Percentiles rank a stretch among this genome's conserved stretches.
Evolutionary conservation across 2,888 invertebrate species (phyloP).

Genomic region (Orchestes rusci): DNA sequence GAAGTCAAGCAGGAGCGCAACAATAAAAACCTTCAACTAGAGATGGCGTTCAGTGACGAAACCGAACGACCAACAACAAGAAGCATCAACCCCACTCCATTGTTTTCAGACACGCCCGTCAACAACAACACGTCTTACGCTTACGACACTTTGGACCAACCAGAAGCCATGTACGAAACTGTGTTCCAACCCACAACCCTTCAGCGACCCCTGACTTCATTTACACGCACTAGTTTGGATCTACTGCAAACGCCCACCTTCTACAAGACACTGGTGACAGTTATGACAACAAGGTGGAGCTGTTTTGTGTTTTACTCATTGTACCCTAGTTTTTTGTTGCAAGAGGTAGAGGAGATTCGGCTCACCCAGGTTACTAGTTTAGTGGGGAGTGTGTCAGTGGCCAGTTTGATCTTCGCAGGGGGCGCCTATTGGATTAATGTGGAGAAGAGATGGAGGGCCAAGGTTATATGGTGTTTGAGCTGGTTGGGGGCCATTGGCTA

Average conservation of each 20-base stretch:
- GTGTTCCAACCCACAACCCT: slow-evolving; percentile 35
- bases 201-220: slow-evolving; percentile 10
- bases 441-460: slow-evolving; percentile 34
- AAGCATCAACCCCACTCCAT: slow-evolving; percentile 43
- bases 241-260: slow-evolving; percentile 42
- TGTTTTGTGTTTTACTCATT: slow-evolving; percentile 47
- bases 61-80: slow-evolving; percentile 12
- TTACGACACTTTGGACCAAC: slow-evolving; percentile 34
- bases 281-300: slow-evolving; percentile 50
- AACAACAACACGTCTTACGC: slow-evolving; percentile 43
- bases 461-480: slow-evolving; percentile 43
- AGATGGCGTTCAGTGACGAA: slow-evolving; percentile 26
- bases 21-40: slow-evolving; percentile 26
- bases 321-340: slow-evolving; percentile 49
- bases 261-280: slow-evolving; percentile 50
- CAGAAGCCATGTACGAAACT: slow-evolving; percentile 13
- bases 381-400: slow-evolving; percentile 34
- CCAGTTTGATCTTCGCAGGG: slow-evolving; percentile 33
- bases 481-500: slow-evolving; percentile 50
- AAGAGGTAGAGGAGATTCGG: slow-evolving; percentile 30
- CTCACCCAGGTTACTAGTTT: slow-evolving; percentile 33
- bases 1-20: slow-evolving; percentile 10
- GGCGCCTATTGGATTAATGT: slow-evolving; percentile 35
- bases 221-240: slow-evolving; percentile 23
- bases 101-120: slow-evolving; percentile 51